phyloP scores from a whole-genome alignment of 2,888 invertebrate genomes.

The Conomelus anceps region DNA sequence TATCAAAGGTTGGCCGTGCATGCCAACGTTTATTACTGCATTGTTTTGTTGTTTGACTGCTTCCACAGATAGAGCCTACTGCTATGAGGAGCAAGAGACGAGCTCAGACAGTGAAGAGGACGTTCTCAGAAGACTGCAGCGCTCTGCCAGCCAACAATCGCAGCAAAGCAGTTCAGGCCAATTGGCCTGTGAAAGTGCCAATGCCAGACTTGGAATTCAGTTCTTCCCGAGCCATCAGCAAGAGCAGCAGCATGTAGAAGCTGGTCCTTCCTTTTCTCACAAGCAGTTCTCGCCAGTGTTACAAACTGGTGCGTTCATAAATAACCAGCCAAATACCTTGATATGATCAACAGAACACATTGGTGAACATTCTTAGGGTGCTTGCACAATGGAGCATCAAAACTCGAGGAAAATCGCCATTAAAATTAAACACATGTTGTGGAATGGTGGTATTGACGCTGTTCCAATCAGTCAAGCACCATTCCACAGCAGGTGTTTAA shows the following conservation, averaged over 20 bases:
- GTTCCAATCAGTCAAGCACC: too few species aligned
- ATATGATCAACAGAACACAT: too few species aligned
- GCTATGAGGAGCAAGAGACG: slow-evolving; percentile 49
- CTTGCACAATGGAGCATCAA: too few species aligned
- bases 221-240: neutral
- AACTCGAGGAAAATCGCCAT: too few species aligned
- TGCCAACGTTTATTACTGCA: too few species aligned
- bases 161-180: neutral
- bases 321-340: neutral
- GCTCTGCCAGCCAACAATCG: slow-evolving; percentile 33
- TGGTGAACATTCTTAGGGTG: too few species aligned
- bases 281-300: neutral
- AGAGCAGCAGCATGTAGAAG: neutral
- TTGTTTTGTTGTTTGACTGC: too few species aligned
- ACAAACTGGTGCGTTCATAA: neutral
- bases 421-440: too few species aligned
- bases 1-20: too few species aligned
- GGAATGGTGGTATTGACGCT: too few species aligned
- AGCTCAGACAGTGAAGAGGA: slow-evolving; percentile 73
- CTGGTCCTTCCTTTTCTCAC: neutral
- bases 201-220: neutral
- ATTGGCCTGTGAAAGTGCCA: too few species aligned
- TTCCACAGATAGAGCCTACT: slow-evolving; percentile 19
- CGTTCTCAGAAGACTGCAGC: slow-evolving; percentile 52
- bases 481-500: too few species aligned